phyloP scores from a whole-genome alignment of 2,797 vertebrate genomes.

The Etheostoma perlongum region DNA sequence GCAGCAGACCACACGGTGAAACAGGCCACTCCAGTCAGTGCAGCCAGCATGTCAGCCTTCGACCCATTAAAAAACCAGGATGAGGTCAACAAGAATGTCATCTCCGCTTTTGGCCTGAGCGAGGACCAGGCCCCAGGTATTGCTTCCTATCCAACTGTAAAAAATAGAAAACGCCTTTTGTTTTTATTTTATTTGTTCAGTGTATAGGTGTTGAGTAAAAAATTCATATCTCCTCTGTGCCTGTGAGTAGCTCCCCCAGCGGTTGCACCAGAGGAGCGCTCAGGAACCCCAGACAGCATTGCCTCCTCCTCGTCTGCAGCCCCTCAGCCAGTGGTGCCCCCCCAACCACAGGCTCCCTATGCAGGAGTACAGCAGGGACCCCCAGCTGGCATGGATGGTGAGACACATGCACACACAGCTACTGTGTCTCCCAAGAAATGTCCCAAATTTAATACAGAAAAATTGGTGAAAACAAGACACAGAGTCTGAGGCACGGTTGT shows the following conservation, averaged over 20 bases:
- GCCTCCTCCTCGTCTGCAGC: slow-evolving; percentile 95
- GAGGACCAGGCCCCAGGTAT: slow-evolving; percentile 96
- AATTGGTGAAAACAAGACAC: slow-evolving; percentile 9
- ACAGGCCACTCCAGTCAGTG: slow-evolving; percentile 94
- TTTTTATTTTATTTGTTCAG: not conserved
- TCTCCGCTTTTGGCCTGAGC: slow-evolving; percentile 96
- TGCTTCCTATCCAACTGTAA: not conserved
- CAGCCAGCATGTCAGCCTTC: slow-evolving; percentile 99
- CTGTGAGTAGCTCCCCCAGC: slow-evolving; percentile 86
- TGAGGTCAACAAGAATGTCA: slow-evolving; percentile 99
- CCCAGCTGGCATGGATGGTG: slow-evolving; percentile 93
- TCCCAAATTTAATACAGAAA: not conserved
- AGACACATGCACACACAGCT: slow-evolving; percentile 46
- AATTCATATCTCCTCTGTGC: not conserved
- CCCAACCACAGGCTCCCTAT: slow-evolving; percentile 90
- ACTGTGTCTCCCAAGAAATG: not conserved
- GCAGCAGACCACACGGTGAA: slow-evolving; percentile 89
- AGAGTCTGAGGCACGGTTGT: slow-evolving; percentile 5
- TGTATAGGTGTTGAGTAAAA: not conserved
- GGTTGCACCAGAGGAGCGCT: slow-evolving; percentile 93
- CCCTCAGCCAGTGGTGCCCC: slow-evolving; percentile 90
- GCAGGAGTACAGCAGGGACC: slow-evolving; percentile 89
- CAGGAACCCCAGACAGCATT: slow-evolving; percentile 97
- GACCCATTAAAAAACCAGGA: slow-evolving; percentile 99
- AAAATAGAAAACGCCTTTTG: not conserved